Conservation (phyloP, 2,113 vertebrate species). For the Corydoras maculifer region DNA sequence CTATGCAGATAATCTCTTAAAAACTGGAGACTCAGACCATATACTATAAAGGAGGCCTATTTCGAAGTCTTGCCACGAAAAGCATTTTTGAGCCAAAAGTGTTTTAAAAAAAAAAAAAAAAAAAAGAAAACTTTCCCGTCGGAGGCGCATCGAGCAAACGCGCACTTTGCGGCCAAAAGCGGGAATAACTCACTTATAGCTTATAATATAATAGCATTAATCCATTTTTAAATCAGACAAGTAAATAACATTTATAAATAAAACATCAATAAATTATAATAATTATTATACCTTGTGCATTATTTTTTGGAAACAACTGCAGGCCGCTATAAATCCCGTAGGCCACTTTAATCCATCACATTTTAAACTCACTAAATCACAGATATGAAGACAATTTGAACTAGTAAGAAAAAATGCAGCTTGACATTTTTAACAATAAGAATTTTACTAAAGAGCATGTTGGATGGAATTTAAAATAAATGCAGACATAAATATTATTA, state of each 20-base stretch:
- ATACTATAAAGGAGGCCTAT: not conserved
- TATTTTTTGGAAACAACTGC: no score
- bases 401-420: no score
- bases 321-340: no score
- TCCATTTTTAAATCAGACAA: no score
- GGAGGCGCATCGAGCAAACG: not conserved
- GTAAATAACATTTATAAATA: no score
- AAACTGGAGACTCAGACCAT: not conserved
- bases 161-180: not conserved
- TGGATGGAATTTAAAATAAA: no score
- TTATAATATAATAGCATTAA: not conserved
- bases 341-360: not conserved
- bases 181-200: not conserved
- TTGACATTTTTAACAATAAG: no score
- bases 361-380: not conserved
- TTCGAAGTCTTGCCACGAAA: constrained; percentile 10
- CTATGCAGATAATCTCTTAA: not conserved
- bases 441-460: no score
- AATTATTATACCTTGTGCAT: no score
- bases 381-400: no score
- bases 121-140: not conserved
- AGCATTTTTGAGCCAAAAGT: not conserved
- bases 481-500: no score
- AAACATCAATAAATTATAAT: no score
- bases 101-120: not conserved